Conservation (phyloP, 2,113 vertebrate species). For the Cololabis saira region DNA sequence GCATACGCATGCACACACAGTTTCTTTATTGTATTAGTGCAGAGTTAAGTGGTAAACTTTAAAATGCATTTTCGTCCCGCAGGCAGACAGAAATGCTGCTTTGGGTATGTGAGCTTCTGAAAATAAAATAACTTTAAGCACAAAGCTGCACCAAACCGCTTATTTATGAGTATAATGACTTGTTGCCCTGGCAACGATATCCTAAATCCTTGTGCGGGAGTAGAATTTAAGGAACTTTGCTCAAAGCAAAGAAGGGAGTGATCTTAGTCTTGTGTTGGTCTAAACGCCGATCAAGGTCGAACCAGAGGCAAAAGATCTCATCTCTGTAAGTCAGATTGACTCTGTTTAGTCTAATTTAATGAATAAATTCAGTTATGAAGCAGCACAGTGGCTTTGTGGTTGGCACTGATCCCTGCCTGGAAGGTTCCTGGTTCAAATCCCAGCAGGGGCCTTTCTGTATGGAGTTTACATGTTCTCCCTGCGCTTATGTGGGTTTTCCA, state of each 20-base stretch:
- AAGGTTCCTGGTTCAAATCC: too few relatives aligned
- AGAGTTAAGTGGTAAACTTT: constrained; percentile 21
- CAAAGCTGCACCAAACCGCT: neutral
- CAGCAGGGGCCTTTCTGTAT: too few relatives aligned
- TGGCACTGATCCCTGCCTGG: too few relatives aligned
- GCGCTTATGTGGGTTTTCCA: too few relatives aligned
- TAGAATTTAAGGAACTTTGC: neutral
- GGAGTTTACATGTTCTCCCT: too few relatives aligned
- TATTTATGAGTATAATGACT: constrained; percentile 9
- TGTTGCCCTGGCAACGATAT: constrained; percentile 3
- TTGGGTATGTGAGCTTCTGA: neutral
- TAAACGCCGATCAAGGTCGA: constrained; percentile 24
- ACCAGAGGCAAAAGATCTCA: neutral
- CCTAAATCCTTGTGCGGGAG: constrained; percentile 4
- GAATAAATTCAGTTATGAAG: neutral
- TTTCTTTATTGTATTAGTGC: neutral
- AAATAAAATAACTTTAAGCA: constrained; percentile 4
- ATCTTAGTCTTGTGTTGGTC: neutral
- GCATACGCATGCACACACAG: neutral
- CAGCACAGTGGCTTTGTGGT: too few relatives aligned
- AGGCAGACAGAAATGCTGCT: neutral
- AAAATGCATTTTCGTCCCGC: neutral
- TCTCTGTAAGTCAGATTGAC: neutral
- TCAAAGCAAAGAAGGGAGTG: neutral
- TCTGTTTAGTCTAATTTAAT: neutral